phyloP scores from a whole-genome alignment of 2,113 vertebrate species.

The Scolopax mira region DNA sequence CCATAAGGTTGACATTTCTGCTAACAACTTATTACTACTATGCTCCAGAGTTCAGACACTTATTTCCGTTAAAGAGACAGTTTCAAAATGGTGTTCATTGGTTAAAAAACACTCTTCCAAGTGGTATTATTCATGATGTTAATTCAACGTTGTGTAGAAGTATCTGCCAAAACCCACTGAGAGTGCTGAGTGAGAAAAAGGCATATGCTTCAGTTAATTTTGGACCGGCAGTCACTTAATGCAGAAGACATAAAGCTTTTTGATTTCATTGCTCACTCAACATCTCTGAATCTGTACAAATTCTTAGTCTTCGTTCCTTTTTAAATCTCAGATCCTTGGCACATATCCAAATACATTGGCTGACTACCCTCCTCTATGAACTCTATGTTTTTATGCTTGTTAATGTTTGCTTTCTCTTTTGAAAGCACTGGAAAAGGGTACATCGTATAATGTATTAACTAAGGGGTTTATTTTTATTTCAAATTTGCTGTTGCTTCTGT shows the following conservation, averaged over 20 bases:
- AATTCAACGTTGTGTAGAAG: background rate
- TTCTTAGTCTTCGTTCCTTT: background rate
- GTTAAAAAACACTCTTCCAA: background rate
- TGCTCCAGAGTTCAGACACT: background rate
- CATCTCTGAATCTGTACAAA: background rate
- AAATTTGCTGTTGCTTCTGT: background rate
- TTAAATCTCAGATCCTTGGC: background rate
- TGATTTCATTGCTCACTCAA: background rate
- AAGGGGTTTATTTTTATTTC: background rate
- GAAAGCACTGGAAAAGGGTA: background rate
- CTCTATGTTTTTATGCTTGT: background rate
- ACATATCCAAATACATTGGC: background rate
- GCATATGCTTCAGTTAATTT: background rate
- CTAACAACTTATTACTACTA: background rate
- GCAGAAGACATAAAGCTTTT: background rate
- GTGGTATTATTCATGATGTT: background rate
- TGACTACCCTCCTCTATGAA: background rate
- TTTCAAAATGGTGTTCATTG: background rate
- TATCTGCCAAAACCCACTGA: background rate
- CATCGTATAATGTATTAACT: background rate
- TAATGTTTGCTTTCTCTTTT: background rate
- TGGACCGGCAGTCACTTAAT: background rate
- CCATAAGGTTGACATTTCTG: background rate
- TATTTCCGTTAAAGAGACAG: background rate
- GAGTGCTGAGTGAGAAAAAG: background rate